phyloP scores from a whole-genome alignment of 2,797 vertebrate species.

The Cyprinella venusta region DNA sequence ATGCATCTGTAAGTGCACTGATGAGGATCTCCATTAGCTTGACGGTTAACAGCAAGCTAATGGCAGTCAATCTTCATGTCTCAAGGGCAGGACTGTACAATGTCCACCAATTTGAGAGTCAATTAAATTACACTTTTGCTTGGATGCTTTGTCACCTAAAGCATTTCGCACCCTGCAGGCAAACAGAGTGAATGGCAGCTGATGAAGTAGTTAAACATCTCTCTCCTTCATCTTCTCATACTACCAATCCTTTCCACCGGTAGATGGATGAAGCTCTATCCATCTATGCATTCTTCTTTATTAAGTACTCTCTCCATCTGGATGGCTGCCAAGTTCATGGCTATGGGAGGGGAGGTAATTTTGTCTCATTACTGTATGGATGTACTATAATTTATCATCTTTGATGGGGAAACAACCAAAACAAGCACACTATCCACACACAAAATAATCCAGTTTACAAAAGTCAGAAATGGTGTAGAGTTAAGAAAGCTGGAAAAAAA shows the following conservation, averaged over 20 bases:
- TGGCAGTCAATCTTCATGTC: background rate
- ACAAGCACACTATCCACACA: background rate
- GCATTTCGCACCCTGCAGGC: constrained; percentile 69
- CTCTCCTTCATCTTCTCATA: constrained; percentile 9
- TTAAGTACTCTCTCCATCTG: constrained; percentile 72
- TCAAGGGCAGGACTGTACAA: background rate
- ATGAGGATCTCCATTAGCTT: constrained; percentile 49
- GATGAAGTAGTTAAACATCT: constrained; percentile 50
- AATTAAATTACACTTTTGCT: constrained; percentile 58
- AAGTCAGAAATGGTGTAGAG: background rate
- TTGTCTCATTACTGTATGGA: constrained; percentile 69
- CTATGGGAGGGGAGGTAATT: constrained; percentile 71
- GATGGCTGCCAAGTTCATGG: constrained; percentile 70
- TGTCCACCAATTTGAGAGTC: constrained; percentile 51
- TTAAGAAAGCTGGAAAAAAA: background rate
- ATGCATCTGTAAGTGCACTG: constrained; percentile 38
- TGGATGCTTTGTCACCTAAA: constrained; percentile 69
- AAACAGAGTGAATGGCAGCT: constrained; percentile 57
- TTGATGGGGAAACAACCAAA: background rate
- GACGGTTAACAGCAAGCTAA: constrained; percentile 10
- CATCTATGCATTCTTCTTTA: constrained; percentile 76
- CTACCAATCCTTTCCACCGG: constrained; percentile 51
- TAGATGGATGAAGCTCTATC: constrained; percentile 71
- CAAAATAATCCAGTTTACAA: background rate
- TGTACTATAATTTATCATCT: constrained; percentile 56